Conservation (phyloP, 1,140 invertebrate species). For the Sipha flava region DNA sequence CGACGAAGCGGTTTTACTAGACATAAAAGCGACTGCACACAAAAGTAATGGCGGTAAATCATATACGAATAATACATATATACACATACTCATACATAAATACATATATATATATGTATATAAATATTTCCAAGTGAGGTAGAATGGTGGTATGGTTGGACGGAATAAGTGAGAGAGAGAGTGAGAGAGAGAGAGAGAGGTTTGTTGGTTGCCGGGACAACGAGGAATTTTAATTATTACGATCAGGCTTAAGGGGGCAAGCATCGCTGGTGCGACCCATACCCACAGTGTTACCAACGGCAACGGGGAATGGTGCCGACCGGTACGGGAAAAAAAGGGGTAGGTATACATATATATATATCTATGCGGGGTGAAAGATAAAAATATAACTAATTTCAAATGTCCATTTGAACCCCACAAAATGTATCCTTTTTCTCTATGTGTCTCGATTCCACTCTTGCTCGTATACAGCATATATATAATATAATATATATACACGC, state of each 20-base stretch:
- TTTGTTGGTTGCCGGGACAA: slow-evolving; percentile 14
- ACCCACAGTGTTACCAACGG: slow-evolving; percentile 15
- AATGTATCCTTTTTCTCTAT: background rate
- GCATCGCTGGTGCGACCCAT: slow-evolving; percentile 1
- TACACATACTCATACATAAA: background rate
- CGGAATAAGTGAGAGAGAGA: background rate
- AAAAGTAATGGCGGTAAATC: slow-evolving; percentile 23
- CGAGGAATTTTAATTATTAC: slow-evolving; percentile 27
- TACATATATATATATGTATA: background rate
- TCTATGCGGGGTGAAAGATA: background rate
- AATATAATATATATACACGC: background rate
- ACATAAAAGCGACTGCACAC: slow-evolving; percentile 3
- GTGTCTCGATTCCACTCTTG: background rate
- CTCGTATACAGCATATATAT: too few species aligned
- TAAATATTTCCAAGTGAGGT: background rate
- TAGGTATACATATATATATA: background rate
- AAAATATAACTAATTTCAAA: slow-evolving; percentile 24
- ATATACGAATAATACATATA: slow-evolving; percentile 5
- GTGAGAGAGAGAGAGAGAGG: background rate
- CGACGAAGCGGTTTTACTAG: background rate
- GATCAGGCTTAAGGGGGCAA: slow-evolving; percentile 18
- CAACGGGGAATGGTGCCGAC: slow-evolving; percentile 19
- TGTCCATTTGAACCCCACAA: slow-evolving; percentile 5
- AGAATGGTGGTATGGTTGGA: background rate
- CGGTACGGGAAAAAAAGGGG: slow-evolving; percentile 9